Conservation (phyloP, 2,113 vertebrate species). For the Zosterops borbonicus region DNA sequence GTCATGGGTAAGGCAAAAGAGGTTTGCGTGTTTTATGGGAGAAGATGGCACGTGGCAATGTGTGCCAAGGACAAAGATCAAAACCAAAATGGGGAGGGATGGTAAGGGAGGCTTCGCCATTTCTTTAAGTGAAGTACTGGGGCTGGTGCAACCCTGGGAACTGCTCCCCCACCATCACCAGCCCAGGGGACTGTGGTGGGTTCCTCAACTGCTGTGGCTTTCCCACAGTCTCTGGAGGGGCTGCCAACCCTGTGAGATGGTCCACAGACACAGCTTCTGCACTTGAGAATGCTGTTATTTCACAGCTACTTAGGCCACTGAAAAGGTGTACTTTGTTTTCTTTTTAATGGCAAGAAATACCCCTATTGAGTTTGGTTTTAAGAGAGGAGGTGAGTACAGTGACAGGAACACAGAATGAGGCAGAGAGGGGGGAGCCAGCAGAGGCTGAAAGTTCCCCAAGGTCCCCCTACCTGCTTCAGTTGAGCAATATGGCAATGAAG, state of each 20-base stretch:
- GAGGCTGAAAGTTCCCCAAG: neutral
- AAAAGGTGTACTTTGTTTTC: neutral
- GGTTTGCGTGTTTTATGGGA: slow-evolving; percentile 52
- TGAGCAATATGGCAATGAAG: neutral
- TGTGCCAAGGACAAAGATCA: slow-evolving; percentile 18
- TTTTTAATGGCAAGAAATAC: slow-evolving; percentile 31
- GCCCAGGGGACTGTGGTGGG: neutral
- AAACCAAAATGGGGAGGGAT: neutral
- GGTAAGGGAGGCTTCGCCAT: neutral
- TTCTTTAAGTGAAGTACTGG: neutral
- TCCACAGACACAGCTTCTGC: slow-evolving; percentile 65
- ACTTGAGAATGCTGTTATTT: neutral
- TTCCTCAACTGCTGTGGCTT: neutral
- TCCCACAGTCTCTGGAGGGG: neutral
- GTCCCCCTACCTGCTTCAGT: neutral
- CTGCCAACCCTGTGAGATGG: slow-evolving; percentile 45
- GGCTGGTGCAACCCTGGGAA: neutral
- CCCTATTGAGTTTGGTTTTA: neutral
- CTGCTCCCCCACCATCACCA: neutral
- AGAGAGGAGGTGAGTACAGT: neutral
- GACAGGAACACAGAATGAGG: neutral
- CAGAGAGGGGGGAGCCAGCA: neutral
- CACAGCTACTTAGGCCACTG: neutral
- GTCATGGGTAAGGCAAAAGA: slow-evolving; percentile 72
- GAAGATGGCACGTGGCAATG: neutral